Evolutionary conservation across 2,797 vertebrate species (phyloP), one percentile per base, ranked within the genome.

Genomic region (Epinephelus malabaricus): DNA sequence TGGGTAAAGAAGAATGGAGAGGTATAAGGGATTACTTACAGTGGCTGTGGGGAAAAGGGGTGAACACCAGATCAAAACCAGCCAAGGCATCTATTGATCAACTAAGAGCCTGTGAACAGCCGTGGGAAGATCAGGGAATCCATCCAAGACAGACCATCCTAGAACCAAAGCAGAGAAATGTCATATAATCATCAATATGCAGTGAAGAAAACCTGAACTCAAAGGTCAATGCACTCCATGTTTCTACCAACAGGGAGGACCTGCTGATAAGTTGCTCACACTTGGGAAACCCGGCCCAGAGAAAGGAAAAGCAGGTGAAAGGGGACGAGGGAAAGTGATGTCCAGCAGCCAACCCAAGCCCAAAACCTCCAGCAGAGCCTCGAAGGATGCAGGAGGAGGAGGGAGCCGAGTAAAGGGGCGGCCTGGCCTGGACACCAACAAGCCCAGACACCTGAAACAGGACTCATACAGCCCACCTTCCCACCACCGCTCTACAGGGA

Each of bases 401-500:
- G 50, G 67, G 34, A 8, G 34, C 34, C 34, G 34, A 2, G 59
- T 1, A 1, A 80, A 5, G 25, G 63, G 25, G 51, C 63, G 17
- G 19, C 7, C 78, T 0, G 47, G 25, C 43, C 71, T 73, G 53
- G 83, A 86, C 13, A 3, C 43, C 1, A 15, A 43, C n/a, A 73
- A 51, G 40, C 46, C 30, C 9, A 18, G 0, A 18, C 46, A 15
- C 0, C 58, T 25, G 0, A 58, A 66, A 4, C 79, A 51, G 38
- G 67, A 49, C 51, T 76, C 64, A 1, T 75, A 2, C 34, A 88
- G 87, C 30, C 81, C 91, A 1, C 84, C 86, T 0, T 62, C 86
- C 59, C 91, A 89, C 78, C 94, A 90, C 61, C 87, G 91, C 66
- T 84, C 85, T 0, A 82, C 89, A 5, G 90, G 87, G 19, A 90